phyloP scores from a whole-genome alignment of 1,140 invertebrate species.

The Himalopsyche phryganea region DNA sequence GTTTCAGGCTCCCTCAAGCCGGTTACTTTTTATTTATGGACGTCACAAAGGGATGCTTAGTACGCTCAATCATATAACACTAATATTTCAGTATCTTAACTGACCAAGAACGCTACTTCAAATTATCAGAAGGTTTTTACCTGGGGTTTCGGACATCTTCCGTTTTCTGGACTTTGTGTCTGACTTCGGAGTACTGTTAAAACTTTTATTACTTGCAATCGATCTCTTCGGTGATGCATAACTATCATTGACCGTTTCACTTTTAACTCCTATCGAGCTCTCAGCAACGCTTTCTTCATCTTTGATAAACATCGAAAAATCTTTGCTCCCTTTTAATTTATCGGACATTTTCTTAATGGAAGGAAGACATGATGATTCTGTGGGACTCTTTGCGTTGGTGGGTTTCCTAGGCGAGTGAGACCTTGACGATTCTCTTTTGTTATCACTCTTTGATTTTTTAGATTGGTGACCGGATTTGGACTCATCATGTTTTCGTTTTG shows the following conservation, averaged over 20 bases:
- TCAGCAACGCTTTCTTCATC: slow-evolving; percentile 31
- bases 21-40: too few relatives aligned
- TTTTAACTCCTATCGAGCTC: slow-evolving; percentile 32
- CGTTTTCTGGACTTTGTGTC: slow-evolving; percentile 43
- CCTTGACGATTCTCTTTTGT: slow-evolving; percentile 1
- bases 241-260: slow-evolving; percentile 33
- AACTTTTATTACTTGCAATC: slow-evolving; percentile 16
- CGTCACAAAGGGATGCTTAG: too few relatives aligned
- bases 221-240: slow-evolving; percentile 28
- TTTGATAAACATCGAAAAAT: slow-evolving; percentile 42
- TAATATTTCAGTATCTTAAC: too few relatives aligned
- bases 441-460: background rate
- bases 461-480: background rate
- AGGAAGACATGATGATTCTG: slow-evolving; percentile 8
- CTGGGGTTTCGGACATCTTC: slow-evolving; percentile 33
- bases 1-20: too few relatives aligned
- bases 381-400: background rate
- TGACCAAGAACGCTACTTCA: too few relatives aligned
- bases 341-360: slow-evolving; percentile 35
- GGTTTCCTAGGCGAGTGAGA: background rate
- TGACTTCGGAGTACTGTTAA: slow-evolving; percentile 33
- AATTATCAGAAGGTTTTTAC: too few relatives aligned
- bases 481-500: slow-evolving; percentile 11
- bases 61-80: too few relatives aligned
- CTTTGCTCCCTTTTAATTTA: slow-evolving; percentile 39